Base-by-base conservation (phyloP, 2,888 invertebrate genomes). In the Pandemis heparana region DNA sequence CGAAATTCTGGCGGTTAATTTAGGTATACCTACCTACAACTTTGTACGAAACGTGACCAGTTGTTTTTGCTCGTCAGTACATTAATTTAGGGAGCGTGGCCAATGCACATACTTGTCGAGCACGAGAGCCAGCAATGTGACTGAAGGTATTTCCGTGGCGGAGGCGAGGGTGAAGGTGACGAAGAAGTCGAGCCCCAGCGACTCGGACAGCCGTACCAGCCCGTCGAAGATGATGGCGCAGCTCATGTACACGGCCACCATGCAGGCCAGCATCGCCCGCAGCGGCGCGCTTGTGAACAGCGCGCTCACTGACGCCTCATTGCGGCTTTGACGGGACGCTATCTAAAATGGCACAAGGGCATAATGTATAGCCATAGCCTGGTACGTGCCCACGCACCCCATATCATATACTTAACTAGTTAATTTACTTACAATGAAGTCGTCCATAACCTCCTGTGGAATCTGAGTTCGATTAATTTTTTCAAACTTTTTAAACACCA, bases 141-240 rank as follows among this genome's bases (percentile, higher is more conserved):
- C 89, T 0, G 93, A 92, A 0, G 94, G 94, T 76, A 94, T 93
- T 81, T 94, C 94, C 0, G 94, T 94, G 0, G 91, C 93, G 0
- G 94, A 93, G 0, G 93, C 90, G 46, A 94, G 76, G 0, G 94
- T 92, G 80, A 94, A 94, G 0, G 93, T 90, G 79, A 94, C 85
- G 81, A 93, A 94, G 88, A 93, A 94, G 82, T 94, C 89, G 10
- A 91, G 82, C 0, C 94, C 94, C 9, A 94, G 85, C 0, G 87
- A 90, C 75, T 94, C 93, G 0, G 93, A 92, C 87, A 94, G 85
- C 64, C 94, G 81, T 70, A 94, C 92, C n/a, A 94, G 88, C 0
- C 90, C 93, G 78, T 94, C 94, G 81, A 93, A 94, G 76, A 92
- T 87, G 68, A 93, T 76, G 6, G 94, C 89, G 65, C 89, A 89